phyloP scores from a whole-genome alignment of 2,888 invertebrate species.

The Andricus quercusramuli region DNA sequence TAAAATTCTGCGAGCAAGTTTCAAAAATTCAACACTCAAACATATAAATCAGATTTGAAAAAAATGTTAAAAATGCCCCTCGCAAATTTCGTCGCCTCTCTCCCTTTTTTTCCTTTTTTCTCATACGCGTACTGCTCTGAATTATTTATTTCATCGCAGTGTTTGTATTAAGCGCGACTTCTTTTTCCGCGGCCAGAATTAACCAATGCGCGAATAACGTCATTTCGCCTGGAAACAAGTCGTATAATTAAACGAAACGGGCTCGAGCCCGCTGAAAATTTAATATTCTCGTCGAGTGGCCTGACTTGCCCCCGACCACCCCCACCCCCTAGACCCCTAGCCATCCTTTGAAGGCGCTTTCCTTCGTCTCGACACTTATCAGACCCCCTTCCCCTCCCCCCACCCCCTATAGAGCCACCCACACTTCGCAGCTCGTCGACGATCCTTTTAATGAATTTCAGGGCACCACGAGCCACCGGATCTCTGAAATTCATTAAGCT shows the following conservation, averaged over 20 bases:
- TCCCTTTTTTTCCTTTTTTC: not conserved
- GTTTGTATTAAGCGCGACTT: constrained; percentile 13
- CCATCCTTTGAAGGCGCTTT: constrained; percentile 54
- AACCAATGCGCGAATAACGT: constrained; percentile 55
- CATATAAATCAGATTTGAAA: not conserved
- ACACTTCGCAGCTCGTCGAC: constrained; percentile 47
- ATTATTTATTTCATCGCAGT: constrained; percentile 33
- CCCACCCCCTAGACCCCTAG: constrained; percentile 36
- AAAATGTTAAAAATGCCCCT: constrained; percentile 1
- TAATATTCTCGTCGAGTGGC: constrained; percentile 65
- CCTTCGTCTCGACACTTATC: constrained; percentile 59
- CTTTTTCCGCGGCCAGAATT: constrained; percentile 45
- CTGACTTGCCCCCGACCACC: constrained; percentile 44
- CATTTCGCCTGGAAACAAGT: constrained; percentile 59
- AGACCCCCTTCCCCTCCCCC: constrained; percentile 48
- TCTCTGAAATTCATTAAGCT: constrained; percentile 63
- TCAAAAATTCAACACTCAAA: not conserved
- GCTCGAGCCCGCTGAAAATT: constrained; percentile 65
- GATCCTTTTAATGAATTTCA: constrained; percentile 70
- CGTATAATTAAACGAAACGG: constrained; percentile 63
- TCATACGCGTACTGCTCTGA: not conserved
- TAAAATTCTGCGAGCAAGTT: not conserved
- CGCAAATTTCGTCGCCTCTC: not conserved
- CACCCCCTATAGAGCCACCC: constrained; percentile 1
- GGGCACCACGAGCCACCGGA: constrained; percentile 42